Evolutionary conservation across 35 echinoderm and acorn worm species (phyloP).

Genomic region (Heliocidaris erythrogramma): DNA sequence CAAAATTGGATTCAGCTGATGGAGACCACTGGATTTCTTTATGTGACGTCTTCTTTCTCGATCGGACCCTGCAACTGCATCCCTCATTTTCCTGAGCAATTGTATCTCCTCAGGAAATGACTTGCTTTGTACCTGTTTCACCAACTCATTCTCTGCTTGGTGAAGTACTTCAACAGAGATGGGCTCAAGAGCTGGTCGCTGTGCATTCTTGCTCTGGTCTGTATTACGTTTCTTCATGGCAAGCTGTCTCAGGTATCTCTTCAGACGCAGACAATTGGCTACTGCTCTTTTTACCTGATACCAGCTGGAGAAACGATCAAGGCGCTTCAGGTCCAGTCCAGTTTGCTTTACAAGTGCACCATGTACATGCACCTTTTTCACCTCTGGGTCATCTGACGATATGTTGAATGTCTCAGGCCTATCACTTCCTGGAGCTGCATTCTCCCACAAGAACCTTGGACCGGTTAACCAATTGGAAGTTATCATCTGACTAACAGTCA

Average conservation of each 20-base stretch:
- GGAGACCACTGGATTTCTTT: conserved; percentile 42
- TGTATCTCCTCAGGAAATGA: conserved; percentile 39
- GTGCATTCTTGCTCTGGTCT: not conserved
- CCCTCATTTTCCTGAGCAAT: not conserved
- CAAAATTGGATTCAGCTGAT: conserved; percentile 69
- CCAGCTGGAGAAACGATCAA: conserved; percentile 55
- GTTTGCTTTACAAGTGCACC: not conserved
- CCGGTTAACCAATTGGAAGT: conserved; percentile 53
- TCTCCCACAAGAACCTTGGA: conserved; percentile 40
- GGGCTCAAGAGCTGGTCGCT: not conserved
- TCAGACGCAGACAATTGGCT: conserved; percentile 40
- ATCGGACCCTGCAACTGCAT: not conserved
- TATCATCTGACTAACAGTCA: not conserved
- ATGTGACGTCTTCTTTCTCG: not conserved
- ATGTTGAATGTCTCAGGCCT: not conserved
- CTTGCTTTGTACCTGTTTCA: conserved; percentile 23
- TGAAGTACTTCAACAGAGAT: not conserved
- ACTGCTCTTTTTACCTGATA: conserved; percentile 49
- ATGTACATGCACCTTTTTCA: not conserved
- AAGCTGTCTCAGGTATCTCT: conserved; percentile 24
- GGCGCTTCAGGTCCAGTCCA: conserved; percentile 17
- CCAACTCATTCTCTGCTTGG: conserved; percentile 45
- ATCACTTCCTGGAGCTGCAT: not conserved
- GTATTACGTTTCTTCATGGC: not conserved
- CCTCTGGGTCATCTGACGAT: not conserved